Percentiles rank a stretch among this genome's conserved stretches.
phyloP scores from a whole-genome alignment of 1,140 invertebrate genomes.

The Drosophila tristis region DNA sequence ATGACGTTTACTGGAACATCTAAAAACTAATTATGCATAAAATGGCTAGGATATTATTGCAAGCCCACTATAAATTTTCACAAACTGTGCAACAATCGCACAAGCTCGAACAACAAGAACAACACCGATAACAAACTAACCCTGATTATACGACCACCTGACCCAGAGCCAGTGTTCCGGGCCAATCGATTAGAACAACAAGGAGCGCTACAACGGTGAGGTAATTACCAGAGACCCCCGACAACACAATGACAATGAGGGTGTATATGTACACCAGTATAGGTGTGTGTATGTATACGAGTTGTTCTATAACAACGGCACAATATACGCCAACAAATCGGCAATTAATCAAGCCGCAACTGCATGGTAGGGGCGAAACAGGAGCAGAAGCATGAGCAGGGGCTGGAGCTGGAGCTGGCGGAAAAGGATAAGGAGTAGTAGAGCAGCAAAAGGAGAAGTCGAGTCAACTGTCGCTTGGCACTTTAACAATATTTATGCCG shows the following conservation, averaged over 20 bases:
- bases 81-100: constrained; percentile 73
- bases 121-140: constrained; percentile 68
- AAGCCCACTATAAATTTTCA: constrained; percentile 75
- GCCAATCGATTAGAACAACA: constrained; percentile 81
- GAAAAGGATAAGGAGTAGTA: neutral
- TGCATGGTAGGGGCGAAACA: constrained; percentile 17
- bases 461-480: constrained; percentile 64
- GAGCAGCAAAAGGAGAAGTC: neutral
- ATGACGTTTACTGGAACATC: constrained; percentile 74
- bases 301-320: constrained; percentile 61
- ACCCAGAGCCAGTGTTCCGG: constrained; percentile 35
- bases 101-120: constrained; percentile 44
- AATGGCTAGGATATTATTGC: constrained; percentile 77
- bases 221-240: constrained; percentile 74
- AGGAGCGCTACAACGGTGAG: constrained; percentile 75
- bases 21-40: constrained; percentile 83
- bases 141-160: constrained; percentile 47
- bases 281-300: constrained; percentile 15
- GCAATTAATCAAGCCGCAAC: constrained; percentile 74
- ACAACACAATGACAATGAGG: constrained; percentile 60
- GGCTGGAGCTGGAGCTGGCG: neutral
- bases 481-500: constrained; percentile 78
- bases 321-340: constrained; percentile 79
- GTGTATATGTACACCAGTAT: constrained; percentile 15
- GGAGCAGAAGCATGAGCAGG: neutral